Percentiles rank a stretch among this genome's conserved stretches.
These are phyloP conservation scores for Callithrix jacchus DNA, from an alignment of 2,113 vertebrate species.

Conservation along the genomic window DNA sequence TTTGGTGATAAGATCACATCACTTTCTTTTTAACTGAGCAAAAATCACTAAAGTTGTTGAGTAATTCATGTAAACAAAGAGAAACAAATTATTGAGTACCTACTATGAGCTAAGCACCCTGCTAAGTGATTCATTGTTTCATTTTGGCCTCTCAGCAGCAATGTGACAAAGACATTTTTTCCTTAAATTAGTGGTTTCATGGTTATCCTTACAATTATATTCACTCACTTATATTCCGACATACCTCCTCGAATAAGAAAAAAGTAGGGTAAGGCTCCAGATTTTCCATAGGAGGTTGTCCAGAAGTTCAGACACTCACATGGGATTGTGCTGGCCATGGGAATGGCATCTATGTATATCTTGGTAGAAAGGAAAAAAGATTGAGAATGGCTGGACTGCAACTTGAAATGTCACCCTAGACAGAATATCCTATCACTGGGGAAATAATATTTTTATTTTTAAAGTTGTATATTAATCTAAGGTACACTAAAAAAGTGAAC, in stretches of 20 bases:
- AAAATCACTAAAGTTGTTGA: background rate
- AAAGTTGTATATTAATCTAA: conserved; percentile 35
- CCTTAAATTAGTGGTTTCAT: background rate
- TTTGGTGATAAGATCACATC: background rate
- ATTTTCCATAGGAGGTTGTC: background rate
- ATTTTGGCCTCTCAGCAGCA: background rate
- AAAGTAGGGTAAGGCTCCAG: background rate
- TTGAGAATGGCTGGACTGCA: background rate
- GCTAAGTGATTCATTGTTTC: background rate
- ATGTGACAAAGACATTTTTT: background rate
- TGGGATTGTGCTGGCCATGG: background rate
- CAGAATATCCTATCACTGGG: background rate
- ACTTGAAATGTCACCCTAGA: background rate
- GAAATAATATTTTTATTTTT: background rate
- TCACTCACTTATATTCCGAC: background rate
- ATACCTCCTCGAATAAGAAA: background rate
- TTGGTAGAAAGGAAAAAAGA: background rate
- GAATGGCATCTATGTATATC: background rate
- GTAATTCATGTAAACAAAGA: background rate
- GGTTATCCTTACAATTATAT: background rate
- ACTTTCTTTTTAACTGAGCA: background rate
- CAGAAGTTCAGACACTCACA: background rate
- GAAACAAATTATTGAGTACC: background rate
- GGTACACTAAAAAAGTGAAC: background rate
- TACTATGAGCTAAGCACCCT: background rate